phyloP scores from a whole-genome alignment of 2,888 invertebrate genomes.

The Helleia helle region DNA sequence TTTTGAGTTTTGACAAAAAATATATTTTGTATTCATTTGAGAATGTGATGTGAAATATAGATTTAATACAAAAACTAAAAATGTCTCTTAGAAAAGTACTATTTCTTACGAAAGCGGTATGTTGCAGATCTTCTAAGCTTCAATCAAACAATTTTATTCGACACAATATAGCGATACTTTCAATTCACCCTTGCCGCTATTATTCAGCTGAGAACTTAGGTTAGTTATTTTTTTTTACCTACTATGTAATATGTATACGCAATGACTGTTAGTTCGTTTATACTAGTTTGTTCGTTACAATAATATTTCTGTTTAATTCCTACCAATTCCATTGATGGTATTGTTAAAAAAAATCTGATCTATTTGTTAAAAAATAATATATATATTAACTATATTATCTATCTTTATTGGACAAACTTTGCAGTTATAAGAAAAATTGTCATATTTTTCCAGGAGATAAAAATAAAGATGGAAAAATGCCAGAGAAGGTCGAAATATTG shows the following conservation, averaged over 20 bases:
- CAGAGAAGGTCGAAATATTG: slow-evolving; percentile 59
- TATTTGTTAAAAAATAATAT: too few relatives aligned
- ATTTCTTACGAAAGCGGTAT: slow-evolving; percentile 44
- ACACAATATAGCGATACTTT: slow-evolving; percentile 43
- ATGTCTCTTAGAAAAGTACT: slow-evolving; percentile 62
- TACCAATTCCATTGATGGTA: too few relatives aligned
- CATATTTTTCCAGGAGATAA: slow-evolving; percentile 29
- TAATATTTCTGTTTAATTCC: background rate
- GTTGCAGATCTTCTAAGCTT: slow-evolving; percentile 39
- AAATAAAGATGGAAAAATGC: slow-evolving; percentile 32
- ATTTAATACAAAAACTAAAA: slow-evolving; percentile 21
- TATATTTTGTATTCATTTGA: slow-evolving; percentile 15
- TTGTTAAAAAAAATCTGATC: too few relatives aligned
- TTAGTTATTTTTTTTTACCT: slow-evolving; percentile 40
- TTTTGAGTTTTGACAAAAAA: too few relatives aligned
- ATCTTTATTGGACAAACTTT: too few relatives aligned
- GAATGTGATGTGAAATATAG: slow-evolving; percentile 17
- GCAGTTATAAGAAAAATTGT: too few relatives aligned
- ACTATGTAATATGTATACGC: too few relatives aligned
- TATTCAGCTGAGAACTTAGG: slow-evolving; percentile 59
- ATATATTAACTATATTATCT: too few relatives aligned
- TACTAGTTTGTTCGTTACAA: background rate
- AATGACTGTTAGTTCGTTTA: background rate
- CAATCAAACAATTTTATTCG: slow-evolving; percentile 39
- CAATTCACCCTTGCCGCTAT: slow-evolving; percentile 43